Evolutionary conservation across 2,888 invertebrate species (phyloP), one percentile per base, ranked within the genome.

Genomic region (Neoitamus cyanurus): DNA sequence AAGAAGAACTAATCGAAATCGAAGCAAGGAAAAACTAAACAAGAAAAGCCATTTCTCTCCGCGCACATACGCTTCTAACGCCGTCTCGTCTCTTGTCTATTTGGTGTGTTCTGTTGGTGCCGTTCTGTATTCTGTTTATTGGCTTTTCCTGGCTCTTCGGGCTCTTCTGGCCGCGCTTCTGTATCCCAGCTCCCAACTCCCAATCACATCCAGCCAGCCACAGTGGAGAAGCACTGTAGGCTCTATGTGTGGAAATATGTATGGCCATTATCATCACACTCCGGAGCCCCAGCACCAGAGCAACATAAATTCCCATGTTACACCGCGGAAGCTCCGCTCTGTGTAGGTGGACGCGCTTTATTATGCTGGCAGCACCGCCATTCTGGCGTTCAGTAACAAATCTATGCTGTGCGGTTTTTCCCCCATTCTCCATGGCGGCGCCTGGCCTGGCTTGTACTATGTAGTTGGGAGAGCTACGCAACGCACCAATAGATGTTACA

Each of bases 11-110:
- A 82, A 69, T 82, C 25, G 82, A 82, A 82, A 68, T 82, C 31
- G 69, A 82, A 69, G 69, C 69, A 82, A 82, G 82, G 69, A 69
- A 82, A 80, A 82, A 82, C 82, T 82, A 82, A 82, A 82, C 69
- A 82, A 36, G 69, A 82, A 82, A 82, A 82, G 82, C 82, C 69
- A 82, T 82, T 69, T 82, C 82, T 82, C 82, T 82, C 36, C 82
- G 82, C 82, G 82, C 82, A 82, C 82, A 69, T 82, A 36, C 37
- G 37, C 82, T 48, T 78, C 31, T 34, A 48, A 25, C 58, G 58
- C 9, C 58, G 58, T 58, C 20, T 31, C 31, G 28, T 48, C 82
- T 69, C 82, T 82, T 82, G 36, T 68, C 82, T 58, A 30, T 69
- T 15, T 69, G 75, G 34, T 42, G 25, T 15, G 7, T 69, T 34